Evolutionary conservation across 2,797 vertebrate species (phyloP).

Genomic region (Gorsachius magnificus): DNA sequence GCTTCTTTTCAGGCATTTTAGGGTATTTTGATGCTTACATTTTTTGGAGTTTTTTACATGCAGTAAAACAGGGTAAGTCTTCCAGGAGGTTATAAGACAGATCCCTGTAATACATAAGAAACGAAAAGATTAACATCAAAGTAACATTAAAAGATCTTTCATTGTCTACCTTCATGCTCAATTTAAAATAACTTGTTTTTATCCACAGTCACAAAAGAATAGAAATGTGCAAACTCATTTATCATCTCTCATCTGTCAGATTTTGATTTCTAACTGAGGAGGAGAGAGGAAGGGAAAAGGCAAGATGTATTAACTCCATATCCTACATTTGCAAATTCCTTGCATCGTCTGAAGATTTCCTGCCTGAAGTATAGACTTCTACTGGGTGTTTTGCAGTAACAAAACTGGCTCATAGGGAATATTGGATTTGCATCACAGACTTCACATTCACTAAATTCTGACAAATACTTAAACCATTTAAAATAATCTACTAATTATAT

Average conservation of each 20-base stretch:
- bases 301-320: neutral
- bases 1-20: neutral
- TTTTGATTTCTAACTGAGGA: slow-evolving; percentile 5
- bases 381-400: neutral
- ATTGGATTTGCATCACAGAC: slow-evolving; percentile 32
- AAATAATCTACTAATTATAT: slow-evolving; percentile 51
- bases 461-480: slow-evolving; percentile 54
- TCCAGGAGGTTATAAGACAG: slow-evolving; percentile 89
- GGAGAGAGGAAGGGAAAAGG: neutral
- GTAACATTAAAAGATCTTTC: slow-evolving; percentile 12
- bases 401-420: neutral
- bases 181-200: neutral
- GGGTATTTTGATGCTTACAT: slow-evolving; percentile 81
- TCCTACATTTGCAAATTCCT: neutral
- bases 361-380: neutral
- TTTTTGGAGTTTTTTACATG: slow-evolving; percentile 88
- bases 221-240: neutral
- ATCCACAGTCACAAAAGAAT: neutral
- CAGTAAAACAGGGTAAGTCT: slow-evolving; percentile 87
- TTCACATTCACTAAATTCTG: slow-evolving; percentile 36
- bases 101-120: slow-evolving; percentile 81
- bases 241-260: neutral
- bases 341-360: neutral
- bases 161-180: neutral
- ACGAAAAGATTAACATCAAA: slow-evolving; percentile 13